Conservation (phyloP, 2,888 invertebrate species). For the Halictus ligatus region DNA sequence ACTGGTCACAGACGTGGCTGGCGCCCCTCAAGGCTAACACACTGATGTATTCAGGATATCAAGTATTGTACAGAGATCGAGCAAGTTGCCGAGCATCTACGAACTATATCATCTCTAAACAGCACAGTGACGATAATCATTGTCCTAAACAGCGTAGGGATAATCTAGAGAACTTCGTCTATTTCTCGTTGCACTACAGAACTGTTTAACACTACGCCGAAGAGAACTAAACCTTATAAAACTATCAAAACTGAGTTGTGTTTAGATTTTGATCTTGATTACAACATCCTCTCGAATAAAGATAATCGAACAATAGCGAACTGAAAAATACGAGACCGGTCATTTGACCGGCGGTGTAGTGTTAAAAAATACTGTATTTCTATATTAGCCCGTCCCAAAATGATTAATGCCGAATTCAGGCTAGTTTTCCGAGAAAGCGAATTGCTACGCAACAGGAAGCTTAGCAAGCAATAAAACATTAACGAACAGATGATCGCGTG, state of each 20-base stretch:
- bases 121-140: background rate
- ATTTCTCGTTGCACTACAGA: background rate
- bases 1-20: slow-evolving; percentile 60
- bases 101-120: background rate
- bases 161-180: background rate
- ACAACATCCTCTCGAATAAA: background rate
- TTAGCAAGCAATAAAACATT: background rate
- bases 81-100: background rate
- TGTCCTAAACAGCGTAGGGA: too few species aligned
- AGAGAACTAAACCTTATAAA: background rate
- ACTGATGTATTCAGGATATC: slow-evolving; percentile 1
- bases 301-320: background rate
- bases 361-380: background rate
- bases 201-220: too few species aligned
- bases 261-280: too few species aligned
- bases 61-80: background rate
- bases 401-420: background rate
- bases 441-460: background rate
- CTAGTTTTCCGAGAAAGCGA: background rate
- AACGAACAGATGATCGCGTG: background rate
- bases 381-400: background rate
- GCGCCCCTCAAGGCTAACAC: slow-evolving; percentile 79
- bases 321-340: background rate
- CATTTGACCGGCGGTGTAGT: background rate
- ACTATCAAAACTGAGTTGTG: background rate